phyloP scores from a whole-genome alignment of 2,888 invertebrate genomes.

The Poecilus cupreus region DNA sequence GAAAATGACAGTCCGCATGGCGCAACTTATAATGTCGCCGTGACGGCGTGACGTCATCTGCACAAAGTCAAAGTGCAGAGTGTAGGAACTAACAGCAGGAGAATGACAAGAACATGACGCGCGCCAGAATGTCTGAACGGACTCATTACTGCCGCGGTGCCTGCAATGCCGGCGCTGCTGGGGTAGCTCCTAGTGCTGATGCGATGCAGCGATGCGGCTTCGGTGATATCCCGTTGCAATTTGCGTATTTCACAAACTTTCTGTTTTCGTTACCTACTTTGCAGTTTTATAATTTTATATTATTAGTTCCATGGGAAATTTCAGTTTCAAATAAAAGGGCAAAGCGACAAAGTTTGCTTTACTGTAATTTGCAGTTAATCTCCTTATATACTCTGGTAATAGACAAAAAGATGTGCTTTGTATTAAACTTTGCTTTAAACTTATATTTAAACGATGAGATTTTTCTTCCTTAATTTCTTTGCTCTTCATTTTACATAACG shows the following conservation, averaged over 20 bases:
- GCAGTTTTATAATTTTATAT: slow-evolving; percentile 50
- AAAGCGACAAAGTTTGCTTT: slow-evolving; percentile 36
- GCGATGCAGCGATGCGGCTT: neutral
- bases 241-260: slow-evolving; percentile 25
- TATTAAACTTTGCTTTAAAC: slow-evolving; percentile 18
- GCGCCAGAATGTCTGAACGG: too few relatives aligned
- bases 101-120: neutral
- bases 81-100: slow-evolving; percentile 10
- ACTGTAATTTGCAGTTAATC: slow-evolving; percentile 45
- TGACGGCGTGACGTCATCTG: slow-evolving; percentile 2
- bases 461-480: slow-evolving; percentile 2
- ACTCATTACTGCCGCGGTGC: slow-evolving; percentile 1
- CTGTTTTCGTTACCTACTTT: slow-evolving; percentile 3
- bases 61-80: slow-evolving; percentile 14
- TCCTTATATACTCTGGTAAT: slow-evolving; percentile 26
- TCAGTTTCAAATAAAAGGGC: slow-evolving; percentile 33
- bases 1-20: neutral
- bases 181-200: neutral
- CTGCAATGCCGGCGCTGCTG: neutral
- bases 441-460: neutral
- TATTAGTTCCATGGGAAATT: slow-evolving; percentile 51
- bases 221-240: slow-evolving; percentile 9
- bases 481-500: neutral
- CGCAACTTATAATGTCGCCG: slow-evolving; percentile 6
- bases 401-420: slow-evolving; percentile 31